Base-by-base conservation (phyloP, 2,888 invertebrate species). In the Iphiclides podalirius region DNA sequence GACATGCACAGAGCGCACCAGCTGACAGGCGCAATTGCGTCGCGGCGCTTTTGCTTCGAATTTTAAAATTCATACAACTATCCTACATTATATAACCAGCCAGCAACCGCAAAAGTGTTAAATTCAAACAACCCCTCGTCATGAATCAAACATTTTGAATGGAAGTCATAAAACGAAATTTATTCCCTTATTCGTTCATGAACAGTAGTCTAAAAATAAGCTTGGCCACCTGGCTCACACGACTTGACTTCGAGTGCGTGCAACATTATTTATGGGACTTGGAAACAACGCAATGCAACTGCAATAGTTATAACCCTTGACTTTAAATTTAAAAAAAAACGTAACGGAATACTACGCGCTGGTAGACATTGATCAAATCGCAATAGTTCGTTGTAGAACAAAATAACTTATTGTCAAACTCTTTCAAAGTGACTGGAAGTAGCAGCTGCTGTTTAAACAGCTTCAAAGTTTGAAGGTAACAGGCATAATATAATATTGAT, bases 221-320 rank as follows among this genome's bases (percentile, higher is more conserved):
- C 64, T 52, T 70, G 78, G 70, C 85, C 87, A 87, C 86, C 86
- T 86, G 86, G 87, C 70, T 72, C 71, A 75, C 69, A 71, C 66
- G 57, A 64, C 68, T 73, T 57, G 63, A 70, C 68, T 74, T 73
- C 66, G 67, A 82, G 78, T 77, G 75, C 66, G 65, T 70, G 72
- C 46, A 67, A 67, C 67, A 64, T 84, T 76, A 85, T 86, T 86
- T 85, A 86, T 80, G 72, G 66, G 65, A 61, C 67, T 71, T 69
- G 63, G 68, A 69, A 63, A 66, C 61, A 54, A 77, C 70, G 82
- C 80, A 84, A 81, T 80, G 71, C 75, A 58, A 76, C 84, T 81
- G 85, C 86, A 82, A 80, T 72, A 79, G 16, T 35, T 39, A 38
- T 79, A 85, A 83, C 86, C 79, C 84, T 85, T 82, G 69, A 80